A percentile compares a stretch with the other conserved stretches of the same genome.
Conservation (phyloP, 2,797 vertebrate genomes). For the Cirrhinus mrigala region DNA sequence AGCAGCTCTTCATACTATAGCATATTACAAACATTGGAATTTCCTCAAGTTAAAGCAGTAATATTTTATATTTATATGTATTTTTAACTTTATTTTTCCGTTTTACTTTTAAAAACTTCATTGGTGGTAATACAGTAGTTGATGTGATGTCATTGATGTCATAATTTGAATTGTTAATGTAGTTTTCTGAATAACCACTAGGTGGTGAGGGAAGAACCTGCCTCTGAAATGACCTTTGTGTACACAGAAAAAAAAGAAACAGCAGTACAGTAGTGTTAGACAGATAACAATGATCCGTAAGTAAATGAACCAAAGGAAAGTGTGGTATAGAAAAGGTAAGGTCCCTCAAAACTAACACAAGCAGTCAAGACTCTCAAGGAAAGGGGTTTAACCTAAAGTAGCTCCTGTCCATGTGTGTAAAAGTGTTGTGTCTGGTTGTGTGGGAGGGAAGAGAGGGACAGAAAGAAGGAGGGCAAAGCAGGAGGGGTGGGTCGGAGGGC, state of each 20-base stretch:
- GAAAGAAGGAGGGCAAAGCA: constrained; percentile 40
- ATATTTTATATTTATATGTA: not conserved
- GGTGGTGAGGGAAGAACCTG: constrained; percentile 62
- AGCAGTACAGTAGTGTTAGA: not conserved
- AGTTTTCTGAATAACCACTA: constrained; percentile 68
- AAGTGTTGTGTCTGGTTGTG: constrained; percentile 16
- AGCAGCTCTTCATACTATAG: not conserved
- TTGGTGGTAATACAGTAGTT: not conserved
- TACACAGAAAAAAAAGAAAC: constrained; percentile 25
- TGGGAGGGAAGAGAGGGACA: not conserved
- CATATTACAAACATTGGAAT: not conserved
- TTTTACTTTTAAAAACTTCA: not conserved
- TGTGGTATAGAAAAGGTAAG: constrained; percentile 9
- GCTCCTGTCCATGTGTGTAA: not conserved
- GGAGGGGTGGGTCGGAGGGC: constrained; percentile 67
- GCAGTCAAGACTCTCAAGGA: not conserved
- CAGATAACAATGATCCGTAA: not conserved
- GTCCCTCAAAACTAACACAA: not conserved
- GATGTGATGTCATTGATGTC: not conserved
- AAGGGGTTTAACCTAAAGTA: constrained; percentile 23
- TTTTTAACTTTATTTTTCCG: not conserved
- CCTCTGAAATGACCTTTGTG: constrained; percentile 24
- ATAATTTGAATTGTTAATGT: not conserved
- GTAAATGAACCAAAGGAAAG: constrained; percentile 1
- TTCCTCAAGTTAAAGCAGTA: not conserved